Conservation (phyloP, 2,888 invertebrate species). For the Neoascia interrupta region DNA sequence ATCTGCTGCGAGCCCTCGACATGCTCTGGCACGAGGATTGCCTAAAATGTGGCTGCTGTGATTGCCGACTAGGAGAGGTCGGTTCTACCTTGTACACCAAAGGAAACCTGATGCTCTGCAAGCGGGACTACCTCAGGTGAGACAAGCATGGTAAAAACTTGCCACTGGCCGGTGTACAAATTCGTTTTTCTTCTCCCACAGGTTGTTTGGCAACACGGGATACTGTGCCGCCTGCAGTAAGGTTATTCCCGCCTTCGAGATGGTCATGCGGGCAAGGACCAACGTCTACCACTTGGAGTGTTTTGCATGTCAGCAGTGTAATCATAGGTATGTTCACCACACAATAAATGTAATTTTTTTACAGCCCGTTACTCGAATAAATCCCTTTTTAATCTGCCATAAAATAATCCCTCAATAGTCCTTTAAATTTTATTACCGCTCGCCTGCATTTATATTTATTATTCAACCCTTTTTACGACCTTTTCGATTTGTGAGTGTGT, state of each 20-base stretch:
- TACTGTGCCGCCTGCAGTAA: conserved; percentile 98
- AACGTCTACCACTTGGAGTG: conserved; percentile 99
- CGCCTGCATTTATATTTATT: conserved; percentile 61
- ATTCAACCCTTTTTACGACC: conserved; percentile 68
- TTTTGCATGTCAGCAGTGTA: conserved; percentile 99
- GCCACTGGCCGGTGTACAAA: neutral
- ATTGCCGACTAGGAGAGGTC: conserved; percentile 97
- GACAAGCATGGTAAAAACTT: conserved; percentile 38
- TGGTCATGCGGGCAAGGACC: conserved; percentile 98
- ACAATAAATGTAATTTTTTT: neutral
- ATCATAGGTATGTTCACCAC: conserved; percentile 89
- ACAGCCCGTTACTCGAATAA: conserved; percentile 66
- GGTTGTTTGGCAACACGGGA: conserved; percentile 96
- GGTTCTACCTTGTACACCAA: conserved; percentile 97
- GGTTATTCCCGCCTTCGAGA: conserved; percentile 98
- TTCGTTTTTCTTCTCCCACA: conserved; percentile 75
- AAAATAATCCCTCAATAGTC: conserved; percentile 74
- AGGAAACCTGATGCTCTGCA: conserved; percentile 96
- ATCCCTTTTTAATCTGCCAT: conserved; percentile 76
- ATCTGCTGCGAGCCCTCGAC: conserved; percentile 94
- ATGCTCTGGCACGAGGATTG: conserved; percentile 99
- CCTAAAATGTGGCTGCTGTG: conserved; percentile 97
- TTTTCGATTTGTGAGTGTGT: conserved; percentile 61
- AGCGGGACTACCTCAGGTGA: conserved; percentile 96
- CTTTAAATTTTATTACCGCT: conserved; percentile 76